Percentiles rank a stretch among this genome's conserved stretches.
Evolutionary conservation across 2,888 invertebrate species (phyloP).

Genomic region (Nysson spinosus): DNA sequence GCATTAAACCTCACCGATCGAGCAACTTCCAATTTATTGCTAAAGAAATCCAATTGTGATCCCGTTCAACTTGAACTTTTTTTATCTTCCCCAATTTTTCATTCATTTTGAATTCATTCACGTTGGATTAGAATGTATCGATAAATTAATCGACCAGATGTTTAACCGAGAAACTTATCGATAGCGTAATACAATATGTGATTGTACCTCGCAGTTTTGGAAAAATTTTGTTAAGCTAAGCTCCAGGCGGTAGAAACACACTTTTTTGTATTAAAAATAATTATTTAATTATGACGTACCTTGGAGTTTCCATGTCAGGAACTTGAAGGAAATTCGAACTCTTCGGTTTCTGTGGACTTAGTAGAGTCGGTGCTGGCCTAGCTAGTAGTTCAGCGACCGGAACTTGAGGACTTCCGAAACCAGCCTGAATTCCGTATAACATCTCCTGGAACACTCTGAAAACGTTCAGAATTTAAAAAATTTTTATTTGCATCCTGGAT

Average conservation of each 20-base stretch:
- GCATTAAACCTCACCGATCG: constrained; percentile 30
- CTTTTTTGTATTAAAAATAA: constrained; percentile 4
- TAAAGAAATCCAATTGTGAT: constrained; percentile 13
- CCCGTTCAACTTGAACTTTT: not conserved
- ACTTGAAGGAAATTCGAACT: constrained; percentile 95
- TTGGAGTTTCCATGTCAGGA: constrained; percentile 91
- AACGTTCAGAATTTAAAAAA: too few relatives aligned
- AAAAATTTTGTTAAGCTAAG: too few relatives aligned
- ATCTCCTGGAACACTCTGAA: constrained; percentile 93
- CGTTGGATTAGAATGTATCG: not conserved
- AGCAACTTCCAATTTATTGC: constrained; percentile 16
- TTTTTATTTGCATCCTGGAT: too few relatives aligned
- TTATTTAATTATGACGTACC: constrained; percentile 71
- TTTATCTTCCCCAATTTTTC: not conserved
- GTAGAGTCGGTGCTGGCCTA: constrained; percentile 90
- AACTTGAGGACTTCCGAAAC: constrained; percentile 95
- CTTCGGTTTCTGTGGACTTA: constrained; percentile 92
- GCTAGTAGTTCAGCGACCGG: constrained; percentile 93
- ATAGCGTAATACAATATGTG: not conserved
- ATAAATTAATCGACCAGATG: not conserved
- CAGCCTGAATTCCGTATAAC: constrained; percentile 95
- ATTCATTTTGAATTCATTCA: constrained; percentile 14
- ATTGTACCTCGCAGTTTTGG: too few relatives aligned
- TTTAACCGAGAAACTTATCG: not conserved
- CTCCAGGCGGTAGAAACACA: constrained; percentile 4